Conservation (phyloP, 2,888 invertebrate species). For the Spatulosminthurus flaviceps region DNA sequence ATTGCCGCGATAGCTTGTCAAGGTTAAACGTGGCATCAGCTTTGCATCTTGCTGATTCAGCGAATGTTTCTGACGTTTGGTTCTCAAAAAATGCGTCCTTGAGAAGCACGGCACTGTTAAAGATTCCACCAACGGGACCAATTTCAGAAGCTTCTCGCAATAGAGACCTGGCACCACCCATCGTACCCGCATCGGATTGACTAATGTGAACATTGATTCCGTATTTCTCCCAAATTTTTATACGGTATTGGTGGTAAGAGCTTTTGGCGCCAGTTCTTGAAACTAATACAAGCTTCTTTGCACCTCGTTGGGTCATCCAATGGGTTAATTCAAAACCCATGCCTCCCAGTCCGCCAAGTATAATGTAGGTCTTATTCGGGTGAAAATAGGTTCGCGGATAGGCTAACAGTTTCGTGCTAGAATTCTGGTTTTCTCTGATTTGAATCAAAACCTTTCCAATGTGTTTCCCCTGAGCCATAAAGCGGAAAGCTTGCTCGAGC, state of each 20-base stretch:
- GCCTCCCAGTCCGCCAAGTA: conserved; percentile 68
- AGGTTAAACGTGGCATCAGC: conserved; percentile 68
- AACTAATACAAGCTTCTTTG: conserved; percentile 42
- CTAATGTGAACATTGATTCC: conserved; percentile 76
- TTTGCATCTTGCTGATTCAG: too few species aligned
- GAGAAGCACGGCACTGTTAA: conserved; percentile 92
- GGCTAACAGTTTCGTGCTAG: conserved; percentile 65
- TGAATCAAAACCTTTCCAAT: conserved; percentile 79
- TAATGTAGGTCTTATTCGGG: conserved; percentile 68
- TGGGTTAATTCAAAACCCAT: conserved; percentile 48
- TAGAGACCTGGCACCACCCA: conserved; percentile 73
- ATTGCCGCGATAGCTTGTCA: conserved; percentile 67
- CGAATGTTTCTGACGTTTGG: conserved; percentile 81
- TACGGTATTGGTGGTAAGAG: conserved; percentile 90
- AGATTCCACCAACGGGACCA: conserved; percentile 84
- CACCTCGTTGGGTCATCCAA: conserved; percentile 46
- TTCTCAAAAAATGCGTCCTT: conserved; percentile 88
- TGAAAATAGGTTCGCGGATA: conserved; percentile 71
- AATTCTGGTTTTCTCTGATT: conserved; percentile 66
- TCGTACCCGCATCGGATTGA: conserved; percentile 76
- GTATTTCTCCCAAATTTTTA: conserved; percentile 79
- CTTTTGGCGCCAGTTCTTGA: conserved; percentile 72
- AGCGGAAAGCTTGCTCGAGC: conserved; percentile 78
- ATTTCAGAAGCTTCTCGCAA: conserved; percentile 74
- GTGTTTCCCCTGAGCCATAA: conserved; percentile 80